A percentile compares a stretch with the other conserved stretches of the same genome.
These are phyloP conservation scores for Sclerurus mexicanus DNA, from an alignment of 2,113 vertebrate genomes.

Conservation along the genomic window DNA sequence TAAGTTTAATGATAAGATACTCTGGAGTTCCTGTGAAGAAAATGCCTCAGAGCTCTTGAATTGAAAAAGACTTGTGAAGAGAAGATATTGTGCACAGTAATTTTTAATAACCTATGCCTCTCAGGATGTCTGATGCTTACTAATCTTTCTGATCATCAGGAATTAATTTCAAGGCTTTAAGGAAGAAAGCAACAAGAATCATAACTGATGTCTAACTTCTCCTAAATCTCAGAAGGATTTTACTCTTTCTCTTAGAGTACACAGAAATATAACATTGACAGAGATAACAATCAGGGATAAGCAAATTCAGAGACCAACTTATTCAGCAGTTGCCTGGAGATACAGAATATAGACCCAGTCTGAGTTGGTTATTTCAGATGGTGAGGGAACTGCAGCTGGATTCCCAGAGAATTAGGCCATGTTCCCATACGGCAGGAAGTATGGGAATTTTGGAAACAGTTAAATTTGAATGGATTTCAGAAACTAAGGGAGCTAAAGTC, in stretches of 20 bases:
- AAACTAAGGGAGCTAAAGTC: not conserved
- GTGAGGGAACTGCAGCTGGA: not conserved
- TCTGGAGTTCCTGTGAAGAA: not conserved
- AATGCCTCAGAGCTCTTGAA: not conserved
- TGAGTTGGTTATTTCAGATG: not conserved
- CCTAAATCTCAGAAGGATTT: not conserved
- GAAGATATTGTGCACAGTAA: not conserved
- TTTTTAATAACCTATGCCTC: not conserved
- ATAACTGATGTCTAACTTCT: not conserved
- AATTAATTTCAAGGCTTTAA: slow-evolving; percentile 18
- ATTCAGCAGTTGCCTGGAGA: not conserved
- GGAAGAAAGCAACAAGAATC: not conserved
- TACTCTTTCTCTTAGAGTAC: not conserved
- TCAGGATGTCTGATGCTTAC: not conserved
- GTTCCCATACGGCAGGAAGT: not conserved
- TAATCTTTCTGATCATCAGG: not conserved
- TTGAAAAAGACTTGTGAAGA: not conserved
- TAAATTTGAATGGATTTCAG: not conserved
- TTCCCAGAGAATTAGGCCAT: not conserved
- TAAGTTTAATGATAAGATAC: not conserved
- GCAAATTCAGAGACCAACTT: not conserved
- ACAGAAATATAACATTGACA: not conserved
- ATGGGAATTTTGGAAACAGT: not conserved
- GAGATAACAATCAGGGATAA: not conserved
- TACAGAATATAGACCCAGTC: not conserved